A percentile compares a stretch with the other conserved stretches of the same genome.
Conservation (phyloP, 2,113 vertebrate genomes). For the Morphnarchus princeps region DNA sequence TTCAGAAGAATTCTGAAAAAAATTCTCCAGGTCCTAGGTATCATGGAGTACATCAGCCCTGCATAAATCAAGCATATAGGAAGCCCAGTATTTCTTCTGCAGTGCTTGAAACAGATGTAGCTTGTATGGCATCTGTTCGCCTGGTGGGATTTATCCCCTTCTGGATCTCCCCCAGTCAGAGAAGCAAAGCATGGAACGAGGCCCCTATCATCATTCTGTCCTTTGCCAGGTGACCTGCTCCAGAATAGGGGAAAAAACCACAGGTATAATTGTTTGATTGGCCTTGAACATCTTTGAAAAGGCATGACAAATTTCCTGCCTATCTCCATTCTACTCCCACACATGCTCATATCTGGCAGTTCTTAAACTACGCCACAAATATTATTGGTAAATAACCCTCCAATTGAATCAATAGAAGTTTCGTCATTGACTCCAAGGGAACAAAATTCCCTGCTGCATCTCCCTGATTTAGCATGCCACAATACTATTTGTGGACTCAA, state of each 20-base stretch:
- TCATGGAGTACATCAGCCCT: background rate
- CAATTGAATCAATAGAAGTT: background rate
- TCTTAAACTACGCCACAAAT: background rate
- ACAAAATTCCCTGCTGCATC: background rate
- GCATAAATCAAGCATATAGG: background rate
- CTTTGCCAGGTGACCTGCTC: background rate
- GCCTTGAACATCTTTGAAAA: background rate
- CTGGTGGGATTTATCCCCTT: background rate
- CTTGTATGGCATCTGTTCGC: background rate
- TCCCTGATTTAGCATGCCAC: background rate
- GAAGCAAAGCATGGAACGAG: background rate
- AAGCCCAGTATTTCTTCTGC: background rate
- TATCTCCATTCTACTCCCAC: background rate
- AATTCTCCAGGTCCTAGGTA: background rate
- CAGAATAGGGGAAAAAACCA: background rate
- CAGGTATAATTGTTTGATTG: background rate
- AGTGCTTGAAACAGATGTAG: background rate
- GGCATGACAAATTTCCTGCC: background rate
- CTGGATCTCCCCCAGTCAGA: background rate
- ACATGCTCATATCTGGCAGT: background rate
- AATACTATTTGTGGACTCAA: background rate
- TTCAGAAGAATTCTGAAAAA: background rate
- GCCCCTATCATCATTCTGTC: background rate
- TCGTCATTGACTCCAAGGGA: background rate
- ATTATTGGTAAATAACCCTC: background rate